phyloP scores from a whole-genome alignment of 64 coral and sea anemone species.

The Acropora yongei region DNA sequence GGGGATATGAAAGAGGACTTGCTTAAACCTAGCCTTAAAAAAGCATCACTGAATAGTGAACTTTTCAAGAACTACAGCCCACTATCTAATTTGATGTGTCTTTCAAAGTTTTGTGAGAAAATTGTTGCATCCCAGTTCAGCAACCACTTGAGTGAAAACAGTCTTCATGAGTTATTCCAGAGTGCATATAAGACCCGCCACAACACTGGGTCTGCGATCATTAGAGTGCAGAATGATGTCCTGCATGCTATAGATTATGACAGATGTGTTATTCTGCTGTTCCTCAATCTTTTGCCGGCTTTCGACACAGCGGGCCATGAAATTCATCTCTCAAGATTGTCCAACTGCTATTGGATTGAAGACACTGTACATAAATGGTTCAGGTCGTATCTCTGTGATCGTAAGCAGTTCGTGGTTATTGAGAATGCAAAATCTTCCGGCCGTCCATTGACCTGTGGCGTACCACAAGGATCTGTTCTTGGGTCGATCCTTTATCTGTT shows the following conservation, averaged over 20 bases:
- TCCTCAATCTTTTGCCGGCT: slow-evolving; percentile 6
- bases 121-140: background rate
- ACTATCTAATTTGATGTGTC: background rate
- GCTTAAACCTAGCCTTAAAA: slow-evolving; percentile 18
- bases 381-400: slow-evolving; percentile 19
- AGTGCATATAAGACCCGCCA: background rate
- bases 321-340: slow-evolving; percentile 13
- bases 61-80: slow-evolving; percentile 29
- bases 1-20: slow-evolving; percentile 27
- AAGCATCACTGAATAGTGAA: slow-evolving; percentile 14
- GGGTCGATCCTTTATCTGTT: background rate
- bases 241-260: background rate
- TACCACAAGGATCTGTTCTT: slow-evolving; percentile 39
- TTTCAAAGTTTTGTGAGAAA: background rate
- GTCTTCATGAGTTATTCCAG: background rate
- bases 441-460: slow-evolving; percentile 10
- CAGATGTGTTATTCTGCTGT: background rate
- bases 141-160: background rate
- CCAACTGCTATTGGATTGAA: background rate
- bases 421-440: background rate
- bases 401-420: slow-evolving; percentile 6
- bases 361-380: slow-evolving; percentile 25
- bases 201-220: background rate
- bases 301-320: slow-evolving; percentile 7
- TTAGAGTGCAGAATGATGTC: background rate